phyloP scores from a whole-genome alignment of 2,113 vertebrate species.

The Callochromis pleurospilus region DNA sequence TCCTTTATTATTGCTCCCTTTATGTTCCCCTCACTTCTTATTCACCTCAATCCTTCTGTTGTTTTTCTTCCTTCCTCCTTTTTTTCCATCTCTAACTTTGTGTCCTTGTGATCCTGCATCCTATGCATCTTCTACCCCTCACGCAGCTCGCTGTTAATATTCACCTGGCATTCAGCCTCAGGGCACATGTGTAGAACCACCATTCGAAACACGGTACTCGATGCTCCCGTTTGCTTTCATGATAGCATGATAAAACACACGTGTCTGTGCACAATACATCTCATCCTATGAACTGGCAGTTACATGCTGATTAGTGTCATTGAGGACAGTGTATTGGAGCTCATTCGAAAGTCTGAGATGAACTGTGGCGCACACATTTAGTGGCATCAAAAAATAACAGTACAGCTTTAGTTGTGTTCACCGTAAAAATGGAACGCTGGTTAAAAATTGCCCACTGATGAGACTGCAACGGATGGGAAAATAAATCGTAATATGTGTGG shows the following conservation, averaged over 20 bases:
- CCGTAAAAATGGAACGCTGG: not conserved
- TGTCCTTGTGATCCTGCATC: not conserved
- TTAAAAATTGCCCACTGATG: not conserved
- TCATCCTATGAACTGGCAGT: not conserved
- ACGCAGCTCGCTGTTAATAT: conserved; percentile 25
- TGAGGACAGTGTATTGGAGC: not conserved
- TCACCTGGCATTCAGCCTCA: conserved; percentile 34
- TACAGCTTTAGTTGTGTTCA: not conserved
- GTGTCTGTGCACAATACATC: not conserved
- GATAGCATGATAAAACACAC: conserved; percentile 14
- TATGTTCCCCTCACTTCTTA: not conserved
- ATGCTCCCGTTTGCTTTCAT: conserved; percentile 45
- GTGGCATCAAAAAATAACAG: not conserved
- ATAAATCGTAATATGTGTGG: conserved; percentile 7
- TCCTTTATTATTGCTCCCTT: not conserved
- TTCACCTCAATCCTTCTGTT: not conserved
- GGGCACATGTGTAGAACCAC: conserved; percentile 35
- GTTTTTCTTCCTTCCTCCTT: not conserved
- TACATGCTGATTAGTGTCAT: conserved; percentile 19
- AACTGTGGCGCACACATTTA: not conserved
- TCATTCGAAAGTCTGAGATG: not conserved
- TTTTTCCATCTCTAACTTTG: not conserved
- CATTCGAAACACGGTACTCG: conserved; percentile 1
- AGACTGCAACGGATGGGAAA: not conserved
- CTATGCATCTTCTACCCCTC: not conserved